These are phyloP conservation scores for Microplitis mediator DNA, from an alignment of 1,140 invertebrate genomes.

Conservation along the genomic window DNA sequence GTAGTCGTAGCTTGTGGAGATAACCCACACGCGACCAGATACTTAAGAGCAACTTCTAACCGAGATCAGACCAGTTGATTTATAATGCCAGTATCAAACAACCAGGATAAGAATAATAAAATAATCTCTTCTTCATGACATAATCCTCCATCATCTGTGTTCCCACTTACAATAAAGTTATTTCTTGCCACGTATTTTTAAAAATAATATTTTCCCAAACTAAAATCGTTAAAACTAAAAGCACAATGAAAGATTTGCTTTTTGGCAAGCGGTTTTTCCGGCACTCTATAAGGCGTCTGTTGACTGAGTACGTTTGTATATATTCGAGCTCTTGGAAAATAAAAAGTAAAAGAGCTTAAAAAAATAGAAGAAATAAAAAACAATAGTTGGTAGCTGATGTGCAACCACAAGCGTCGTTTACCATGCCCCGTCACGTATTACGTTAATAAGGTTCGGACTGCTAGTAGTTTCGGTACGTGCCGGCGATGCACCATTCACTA, in stretches of 20 bases:
- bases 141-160: no score
- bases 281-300: slow-evolving; percentile 19
- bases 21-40: not conserved
- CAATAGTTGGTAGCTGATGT: slow-evolving; percentile 22
- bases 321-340: not conserved
- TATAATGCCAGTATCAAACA: no score
- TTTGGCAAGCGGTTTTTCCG: slow-evolving; percentile 15
- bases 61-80: no score
- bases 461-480: slow-evolving; percentile 24
- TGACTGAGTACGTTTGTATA: not conserved
- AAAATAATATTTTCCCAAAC: not conserved
- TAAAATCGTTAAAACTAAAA: slow-evolving; percentile 22
- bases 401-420: slow-evolving; percentile 24
- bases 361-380: not conserved
- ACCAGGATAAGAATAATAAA: no score
- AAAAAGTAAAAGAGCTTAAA: not conserved
- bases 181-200: not conserved
- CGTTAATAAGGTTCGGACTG: slow-evolving; percentile 31
- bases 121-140: no score
- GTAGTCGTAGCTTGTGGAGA: not conserved
- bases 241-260: slow-evolving; percentile 24
- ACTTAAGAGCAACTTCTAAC: no score
- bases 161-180: no score
- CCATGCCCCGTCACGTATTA: slow-evolving; percentile 30
- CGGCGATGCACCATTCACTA: slow-evolving; percentile 13